Conservation (phyloP, 2,797 vertebrate genomes). For the Cottoperca gobio region DNA sequence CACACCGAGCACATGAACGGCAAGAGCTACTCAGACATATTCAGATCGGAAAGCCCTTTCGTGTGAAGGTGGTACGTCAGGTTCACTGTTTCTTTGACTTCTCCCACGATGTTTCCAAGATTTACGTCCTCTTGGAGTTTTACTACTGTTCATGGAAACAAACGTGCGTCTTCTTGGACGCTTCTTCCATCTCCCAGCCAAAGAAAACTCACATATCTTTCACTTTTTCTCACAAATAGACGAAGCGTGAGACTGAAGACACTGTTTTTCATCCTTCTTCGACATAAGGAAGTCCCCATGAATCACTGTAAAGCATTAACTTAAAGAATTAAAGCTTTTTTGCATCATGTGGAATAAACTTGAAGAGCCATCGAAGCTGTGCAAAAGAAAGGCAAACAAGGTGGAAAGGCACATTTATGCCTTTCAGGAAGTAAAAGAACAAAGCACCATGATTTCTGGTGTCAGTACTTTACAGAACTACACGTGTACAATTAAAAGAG, state of each 20-base stretch:
- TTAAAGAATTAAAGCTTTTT: conserved; percentile 22
- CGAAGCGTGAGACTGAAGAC: not conserved
- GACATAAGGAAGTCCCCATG: conserved; percentile 4
- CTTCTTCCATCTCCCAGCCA: not conserved
- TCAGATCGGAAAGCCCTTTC: conserved; percentile 90
- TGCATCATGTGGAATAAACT: conserved; percentile 35
- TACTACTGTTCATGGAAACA: not conserved
- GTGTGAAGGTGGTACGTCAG: conserved; percentile 79
- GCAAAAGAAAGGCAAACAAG: not conserved
- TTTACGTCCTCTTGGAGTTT: conserved; percentile 7
- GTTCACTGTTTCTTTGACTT: not conserved
- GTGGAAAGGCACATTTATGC: too few relatives aligned
- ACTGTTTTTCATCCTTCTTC: not conserved
- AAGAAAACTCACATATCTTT: not conserved
- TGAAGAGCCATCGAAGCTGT: conserved; percentile 5
- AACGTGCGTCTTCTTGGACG: not conserved
- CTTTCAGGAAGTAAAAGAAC: not conserved
- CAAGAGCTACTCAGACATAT: conserved; percentile 90
- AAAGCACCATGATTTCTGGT: not conserved
- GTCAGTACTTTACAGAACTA: not conserved
- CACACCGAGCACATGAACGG: conserved; percentile 92
- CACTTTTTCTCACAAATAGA: not conserved
- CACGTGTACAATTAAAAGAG: not conserved
- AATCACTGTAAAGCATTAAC: not conserved
- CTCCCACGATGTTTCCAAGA: conserved; percentile 1